Base-by-base conservation (phyloP, 2,888 invertebrate genomes). In the Morpho helenor region DNA sequence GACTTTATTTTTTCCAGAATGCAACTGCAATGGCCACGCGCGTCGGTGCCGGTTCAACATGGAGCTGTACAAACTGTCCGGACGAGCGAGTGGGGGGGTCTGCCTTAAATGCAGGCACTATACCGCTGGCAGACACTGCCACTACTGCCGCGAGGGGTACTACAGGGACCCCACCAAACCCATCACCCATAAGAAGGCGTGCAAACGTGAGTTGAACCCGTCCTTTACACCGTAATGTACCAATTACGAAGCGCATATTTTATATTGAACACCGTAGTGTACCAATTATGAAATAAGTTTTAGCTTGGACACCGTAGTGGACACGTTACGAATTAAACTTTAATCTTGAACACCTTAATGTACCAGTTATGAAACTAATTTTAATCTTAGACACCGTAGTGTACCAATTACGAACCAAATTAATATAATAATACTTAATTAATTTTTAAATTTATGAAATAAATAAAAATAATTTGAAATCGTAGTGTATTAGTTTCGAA, bases 21-120 rank as follows among this genome's bases (percentile, higher is more conserved):
- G 99, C 93, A 97, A 98, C 91, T 99, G 99, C 92, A 99, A 99
- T 91, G 95, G 96, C 55, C 99, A 99, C 92, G 97, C 99, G 48
- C 94, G 98, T 61, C 94, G 96, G 75, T 99, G 99, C 87, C 96
- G 97, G 62, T 99, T 99, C 94, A 98, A 98, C 93, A 97, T 98
- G 96, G 99, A 99, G 87, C 93, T 99, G 73, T 99, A 96, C 94
- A 97, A 98, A 87, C 90, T 98, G 80, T 98, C 98, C 2, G 98
- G 98, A 2, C 93, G 97, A 57, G 96, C 96, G 70, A 97, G 96
- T 74, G 99, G 99, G 59, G 99, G 99, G 60, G 97, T 99, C 54
- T 99, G 99, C 89, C 93, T 98, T 74, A 96, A 97, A 82, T 99
- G 99, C 84, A 94, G 98, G 51, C 99, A 99, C 92, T 98, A 96